Evolutionary conservation across 2,113 vertebrate genomes (phyloP).

Genomic region (Bos indicus): DNA sequence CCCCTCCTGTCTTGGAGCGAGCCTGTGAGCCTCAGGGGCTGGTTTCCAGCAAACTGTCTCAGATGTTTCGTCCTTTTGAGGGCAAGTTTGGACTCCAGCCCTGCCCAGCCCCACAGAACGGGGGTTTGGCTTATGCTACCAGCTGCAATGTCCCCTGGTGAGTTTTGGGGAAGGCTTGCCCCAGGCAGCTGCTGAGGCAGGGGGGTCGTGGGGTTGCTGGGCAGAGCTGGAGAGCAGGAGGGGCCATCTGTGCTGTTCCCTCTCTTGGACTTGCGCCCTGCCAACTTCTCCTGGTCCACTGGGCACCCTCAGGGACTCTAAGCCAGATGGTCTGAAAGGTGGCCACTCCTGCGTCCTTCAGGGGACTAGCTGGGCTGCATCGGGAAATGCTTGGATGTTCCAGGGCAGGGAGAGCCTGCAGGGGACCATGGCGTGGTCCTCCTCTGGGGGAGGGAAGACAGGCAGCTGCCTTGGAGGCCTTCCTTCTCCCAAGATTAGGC

Average conservation of each 20-base stretch:
- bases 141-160: too few species aligned
- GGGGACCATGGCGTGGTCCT: not conserved
- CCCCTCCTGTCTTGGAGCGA: not conserved
- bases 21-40: not conserved
- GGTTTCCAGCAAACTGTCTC: not conserved
- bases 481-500: not conserved
- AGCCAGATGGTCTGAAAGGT: not conserved
- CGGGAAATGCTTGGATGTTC: too few species aligned
- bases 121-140: not conserved
- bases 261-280: rapidly evolving
- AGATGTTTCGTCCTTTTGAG: not conserved
- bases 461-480: not conserved
- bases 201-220: too few species aligned
- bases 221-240: not conserved
- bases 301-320: not conserved
- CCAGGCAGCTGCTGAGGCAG: not conserved
- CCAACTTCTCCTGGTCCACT: not conserved
- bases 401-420: rapidly evolving
- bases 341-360: too few species aligned
- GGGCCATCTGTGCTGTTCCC: not conserved
- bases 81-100: not conserved
- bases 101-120: not conserved
- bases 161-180: not conserved
- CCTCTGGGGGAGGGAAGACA: not conserved
- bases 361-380: not conserved